Conservation (phyloP, 1,140 invertebrate species). For the Hypothenemus hampei region DNA sequence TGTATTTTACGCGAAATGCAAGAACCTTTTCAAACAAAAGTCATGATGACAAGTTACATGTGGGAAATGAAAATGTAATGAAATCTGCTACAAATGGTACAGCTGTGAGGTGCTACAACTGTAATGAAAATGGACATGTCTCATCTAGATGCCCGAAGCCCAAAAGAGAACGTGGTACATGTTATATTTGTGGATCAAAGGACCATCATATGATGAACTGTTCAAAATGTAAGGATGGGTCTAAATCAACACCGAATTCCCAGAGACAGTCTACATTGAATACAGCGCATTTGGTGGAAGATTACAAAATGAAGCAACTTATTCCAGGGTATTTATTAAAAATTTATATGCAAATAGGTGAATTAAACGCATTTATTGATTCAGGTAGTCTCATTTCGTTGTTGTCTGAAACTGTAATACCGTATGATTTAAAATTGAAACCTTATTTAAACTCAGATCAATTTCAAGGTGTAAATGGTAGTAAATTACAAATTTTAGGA, state of each 20-base stretch:
- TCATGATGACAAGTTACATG: too few relatives aligned
- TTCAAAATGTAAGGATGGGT: neutral
- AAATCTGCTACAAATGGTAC: too few relatives aligned
- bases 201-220: too few relatives aligned
- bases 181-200: neutral
- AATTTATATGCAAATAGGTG: too few relatives aligned
- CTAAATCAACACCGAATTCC: neutral
- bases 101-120: constrained; percentile 1
- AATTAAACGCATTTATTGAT: neutral
- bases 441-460: too few relatives aligned
- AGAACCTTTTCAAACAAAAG: too few relatives aligned
- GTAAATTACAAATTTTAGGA: too few relatives aligned
- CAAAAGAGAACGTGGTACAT: neutral
- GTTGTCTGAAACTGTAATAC: neutral
- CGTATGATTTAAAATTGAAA: neutral
- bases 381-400: neutral
- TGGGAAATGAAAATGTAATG: too few relatives aligned
- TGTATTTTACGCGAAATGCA: too few relatives aligned
- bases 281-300: neutral
- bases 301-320: neutral
- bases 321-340: neutral
- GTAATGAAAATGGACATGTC: neutral
- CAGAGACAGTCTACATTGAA: neutral
- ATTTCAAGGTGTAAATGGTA: too few relatives aligned
- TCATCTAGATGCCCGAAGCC: neutral